Base-by-base conservation (phyloP, 2,888 invertebrate species). In the Brachynemurus nebulosus region DNA sequence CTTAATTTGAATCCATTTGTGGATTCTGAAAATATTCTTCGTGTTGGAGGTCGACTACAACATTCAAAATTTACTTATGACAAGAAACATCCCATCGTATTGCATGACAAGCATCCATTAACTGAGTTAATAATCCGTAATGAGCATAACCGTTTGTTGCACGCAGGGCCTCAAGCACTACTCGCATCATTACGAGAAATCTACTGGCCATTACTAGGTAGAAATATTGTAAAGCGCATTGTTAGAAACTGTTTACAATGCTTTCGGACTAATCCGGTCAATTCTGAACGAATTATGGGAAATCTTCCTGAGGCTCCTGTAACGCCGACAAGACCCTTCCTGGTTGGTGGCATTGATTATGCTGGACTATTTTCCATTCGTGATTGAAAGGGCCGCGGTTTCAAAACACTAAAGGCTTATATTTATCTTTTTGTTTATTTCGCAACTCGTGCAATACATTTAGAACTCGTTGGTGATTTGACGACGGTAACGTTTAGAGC, bases 401-500 rank as follows among this genome's bases (percentile, higher is more conserved):
- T 14, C 50, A 16, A 35, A 40, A 12, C 37, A 18, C 39, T 36
- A 11, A 53, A 54, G 38, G 43, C 47, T 7, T 57, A 54, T 40
- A 12, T 54, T 16, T 40, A 45, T 4, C 17, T 55, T 6, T 61
- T 60, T 39, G 47, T 59, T 3, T 61, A 59, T 40, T 44, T 59
- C 23, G 35, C 51, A 1, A 51, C 53, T 1, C 57, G 56, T 44
- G 60, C 60, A 0, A 46, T 60, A 4, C 56, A 61, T 40, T 39
- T 60, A 8, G 59, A 60, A 45, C 37, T 58, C 1, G 58, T 58
- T 2, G 50, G 50, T 14, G 52, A 54, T 16, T 20, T 59, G 1
- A 51, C 55, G 0, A 54, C 59, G 1, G 55, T 56, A 17, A 48
- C 51, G 1, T 60, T 61, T 45, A 18, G 61, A 2, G 54, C 52